These are phyloP conservation scores for Misgurnus mizolepis DNA, from an alignment of 2,113 vertebrate genomes.

Conservation along the genomic window DNA sequence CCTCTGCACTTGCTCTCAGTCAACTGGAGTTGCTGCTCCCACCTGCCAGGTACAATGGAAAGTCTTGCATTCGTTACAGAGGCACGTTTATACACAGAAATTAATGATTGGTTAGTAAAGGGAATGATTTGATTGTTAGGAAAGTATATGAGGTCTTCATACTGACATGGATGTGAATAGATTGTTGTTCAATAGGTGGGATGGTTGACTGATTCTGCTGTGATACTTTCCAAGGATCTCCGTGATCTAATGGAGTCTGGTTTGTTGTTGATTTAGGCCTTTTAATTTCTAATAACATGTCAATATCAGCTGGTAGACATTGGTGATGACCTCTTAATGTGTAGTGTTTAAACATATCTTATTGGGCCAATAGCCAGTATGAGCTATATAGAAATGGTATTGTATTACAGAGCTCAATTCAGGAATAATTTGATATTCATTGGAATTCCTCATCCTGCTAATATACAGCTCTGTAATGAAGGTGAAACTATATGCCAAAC, in stretches of 20 bases:
- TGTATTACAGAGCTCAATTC: too few species aligned
- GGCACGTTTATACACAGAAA: constrained; percentile 55
- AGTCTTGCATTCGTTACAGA: constrained; percentile 47
- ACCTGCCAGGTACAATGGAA: constrained; percentile 59
- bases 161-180: too few species aligned
- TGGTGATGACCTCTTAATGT: too few species aligned
- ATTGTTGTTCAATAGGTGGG: too few species aligned
- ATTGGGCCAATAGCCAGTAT: neutral
- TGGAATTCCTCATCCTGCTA: neutral
- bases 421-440: neutral
- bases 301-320: too few species aligned
- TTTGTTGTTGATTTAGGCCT: neutral
- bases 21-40: constrained; percentile 56
- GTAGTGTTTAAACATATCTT: neutral
- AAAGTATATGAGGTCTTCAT: neutral
- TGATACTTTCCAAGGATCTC: neutral
- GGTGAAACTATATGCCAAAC: neutral
- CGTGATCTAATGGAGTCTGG: neutral
- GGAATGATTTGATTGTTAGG: constrained; percentile 21
- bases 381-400: neutral
- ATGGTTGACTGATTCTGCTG: neutral
- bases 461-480: neutral
- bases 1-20: constrained; percentile 59
- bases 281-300: too few species aligned
- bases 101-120: constrained; percentile 64